Conservation (phyloP, 1,140 invertebrate genomes). For the Lasioglossum baleicum region DNA sequence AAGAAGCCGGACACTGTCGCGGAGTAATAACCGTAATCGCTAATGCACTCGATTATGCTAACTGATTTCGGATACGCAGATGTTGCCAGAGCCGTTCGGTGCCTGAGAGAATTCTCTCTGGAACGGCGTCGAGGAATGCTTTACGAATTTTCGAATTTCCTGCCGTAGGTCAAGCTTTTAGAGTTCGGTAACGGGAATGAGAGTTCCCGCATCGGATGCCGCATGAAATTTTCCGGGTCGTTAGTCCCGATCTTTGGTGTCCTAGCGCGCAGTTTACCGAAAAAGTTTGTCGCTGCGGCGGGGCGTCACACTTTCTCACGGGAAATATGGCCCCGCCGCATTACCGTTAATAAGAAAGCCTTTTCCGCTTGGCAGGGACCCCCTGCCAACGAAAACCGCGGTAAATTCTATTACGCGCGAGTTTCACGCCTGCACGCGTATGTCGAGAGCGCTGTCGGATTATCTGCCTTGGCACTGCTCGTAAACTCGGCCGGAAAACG, state of each 20-base stretch:
- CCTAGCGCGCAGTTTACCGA: slow-evolving; percentile 18
- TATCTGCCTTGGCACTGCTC: no score
- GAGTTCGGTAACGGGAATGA: slow-evolving; percentile 25
- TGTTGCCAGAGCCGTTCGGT: background rate
- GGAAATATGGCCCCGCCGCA: background rate
- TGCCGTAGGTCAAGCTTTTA: background rate
- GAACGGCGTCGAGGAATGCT: no score
- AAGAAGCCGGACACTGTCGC: background rate
- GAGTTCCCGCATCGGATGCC: slow-evolving; percentile 31
- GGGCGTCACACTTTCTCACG: background rate
- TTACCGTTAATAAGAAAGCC: slow-evolving; percentile 18
- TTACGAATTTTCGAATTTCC: background rate
- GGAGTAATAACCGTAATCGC: background rate
- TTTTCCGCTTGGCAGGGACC: background rate
- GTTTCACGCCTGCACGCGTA: background rate
- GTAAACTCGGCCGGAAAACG: no score
- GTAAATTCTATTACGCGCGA: slow-evolving; percentile 13
- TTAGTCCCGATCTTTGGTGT: slow-evolving; percentile 43
- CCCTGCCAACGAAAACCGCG: background rate
- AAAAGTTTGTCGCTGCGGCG: slow-evolving; percentile 27
- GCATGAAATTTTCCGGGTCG: slow-evolving; percentile 59
- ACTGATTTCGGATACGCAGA: background rate
- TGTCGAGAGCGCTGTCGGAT: background rate
- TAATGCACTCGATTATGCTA: background rate
- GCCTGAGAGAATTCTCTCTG: background rate